phyloP scores from a whole-genome alignment of 92 coral and sea anemone species.

The Umimayanthus chanpuru region DNA sequence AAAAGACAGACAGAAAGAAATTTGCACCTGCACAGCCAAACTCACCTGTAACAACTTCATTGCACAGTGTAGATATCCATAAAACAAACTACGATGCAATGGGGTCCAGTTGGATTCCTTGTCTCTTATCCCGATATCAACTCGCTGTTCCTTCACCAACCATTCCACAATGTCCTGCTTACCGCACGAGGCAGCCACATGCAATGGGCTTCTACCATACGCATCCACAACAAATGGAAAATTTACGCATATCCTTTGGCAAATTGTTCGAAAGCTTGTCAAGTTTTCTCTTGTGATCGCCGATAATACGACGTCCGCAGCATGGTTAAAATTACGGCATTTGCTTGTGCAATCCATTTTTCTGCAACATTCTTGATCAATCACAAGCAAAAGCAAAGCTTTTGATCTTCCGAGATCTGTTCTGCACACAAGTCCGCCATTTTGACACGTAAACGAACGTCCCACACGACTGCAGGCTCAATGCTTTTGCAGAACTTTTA shows the following conservation, averaged over 20 bases:
- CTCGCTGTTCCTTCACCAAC: conserved; percentile 70
- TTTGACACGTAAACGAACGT: conserved; percentile 50
- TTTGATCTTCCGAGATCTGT: not conserved
- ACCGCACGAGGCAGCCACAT: conserved; percentile 92
- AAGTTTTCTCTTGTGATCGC: conserved; percentile 82
- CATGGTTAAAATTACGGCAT: conserved; percentile 75
- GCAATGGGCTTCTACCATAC: conserved; percentile 82
- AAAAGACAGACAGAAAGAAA: no score
- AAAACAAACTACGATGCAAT: conserved; percentile 78
- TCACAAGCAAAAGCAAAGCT: no score
- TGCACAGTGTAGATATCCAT: conserved; percentile 79
- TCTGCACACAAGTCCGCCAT: conserved; percentile 61
- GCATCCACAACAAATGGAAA: conserved; percentile 65
- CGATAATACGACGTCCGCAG: conserved; percentile 68
- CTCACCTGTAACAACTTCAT: conserved; percentile 74
- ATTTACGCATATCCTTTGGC: conserved; percentile 79
- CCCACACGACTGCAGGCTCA: conserved; percentile 40
- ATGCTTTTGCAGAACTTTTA: not conserved
- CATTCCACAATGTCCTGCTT: conserved; percentile 87
- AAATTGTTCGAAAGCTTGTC: conserved; percentile 56
- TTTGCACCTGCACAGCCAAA: no score
- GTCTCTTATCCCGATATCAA: conserved; percentile 69
- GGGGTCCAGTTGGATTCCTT: conserved; percentile 91
- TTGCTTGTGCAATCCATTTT: conserved; percentile 88
- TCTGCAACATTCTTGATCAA: no score